Percentiles rank a stretch among this genome's conserved stretches.
These are phyloP conservation scores for Manis javanica DNA, from an alignment of 2,797 vertebrate genomes.

Conservation along the genomic window DNA sequence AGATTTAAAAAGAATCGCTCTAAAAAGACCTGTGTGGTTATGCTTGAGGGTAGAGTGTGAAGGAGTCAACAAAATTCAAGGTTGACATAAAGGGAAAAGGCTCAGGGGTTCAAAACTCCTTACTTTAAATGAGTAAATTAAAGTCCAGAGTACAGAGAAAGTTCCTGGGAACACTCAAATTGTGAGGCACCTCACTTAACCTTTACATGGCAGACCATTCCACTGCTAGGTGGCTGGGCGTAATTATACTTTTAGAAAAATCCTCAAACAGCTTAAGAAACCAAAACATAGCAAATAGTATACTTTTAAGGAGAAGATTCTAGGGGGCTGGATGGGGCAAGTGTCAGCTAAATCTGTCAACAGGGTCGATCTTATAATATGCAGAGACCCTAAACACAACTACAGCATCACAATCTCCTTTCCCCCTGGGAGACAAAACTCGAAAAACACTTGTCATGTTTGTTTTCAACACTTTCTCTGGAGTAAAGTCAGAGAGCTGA, in stretches of 20 bases:
- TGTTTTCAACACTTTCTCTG: neutral
- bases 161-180: neutral
- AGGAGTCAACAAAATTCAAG: neutral
- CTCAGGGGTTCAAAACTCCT: neutral
- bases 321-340: neutral
- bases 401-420: neutral
- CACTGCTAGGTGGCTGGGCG: neutral
- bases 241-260: slow-evolving; percentile 13
- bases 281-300: neutral
- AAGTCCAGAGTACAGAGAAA: neutral
- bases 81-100: neutral
- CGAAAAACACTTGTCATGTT: neutral
- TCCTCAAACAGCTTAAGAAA: neutral
- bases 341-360: neutral
- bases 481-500: neutral
- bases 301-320: neutral
- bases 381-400: neutral
- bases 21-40: neutral
- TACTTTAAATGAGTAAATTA: slow-evolving; percentile 21
- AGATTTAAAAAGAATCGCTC: neutral
- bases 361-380: neutral
- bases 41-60: neutral
- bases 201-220: neutral
- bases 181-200: neutral
- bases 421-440: neutral